Percentiles rank a stretch among this genome's conserved stretches.
These are phyloP conservation scores for Clitarchus hookeri DNA, from an alignment of 2,888 invertebrate species.

Conservation along the genomic window DNA sequence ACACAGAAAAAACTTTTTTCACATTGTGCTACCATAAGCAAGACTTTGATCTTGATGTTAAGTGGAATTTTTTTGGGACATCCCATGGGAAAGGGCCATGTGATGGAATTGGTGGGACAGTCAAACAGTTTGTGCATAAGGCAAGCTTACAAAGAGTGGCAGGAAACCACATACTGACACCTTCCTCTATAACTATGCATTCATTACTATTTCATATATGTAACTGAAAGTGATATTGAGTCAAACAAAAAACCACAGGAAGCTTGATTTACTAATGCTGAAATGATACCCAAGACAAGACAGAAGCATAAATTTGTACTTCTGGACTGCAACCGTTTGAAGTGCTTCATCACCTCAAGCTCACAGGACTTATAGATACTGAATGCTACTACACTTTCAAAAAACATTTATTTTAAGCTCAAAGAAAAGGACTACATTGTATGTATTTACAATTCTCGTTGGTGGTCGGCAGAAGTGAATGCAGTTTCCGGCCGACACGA, in stretches of 20 bases:
- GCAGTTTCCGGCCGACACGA: no score
- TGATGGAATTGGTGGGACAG: slow-evolving; percentile 17
- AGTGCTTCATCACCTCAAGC: not conserved
- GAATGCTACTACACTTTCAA: not conserved
- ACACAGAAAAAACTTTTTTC: slow-evolving; percentile 21
- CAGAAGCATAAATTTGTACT: not conserved
- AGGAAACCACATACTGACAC: not conserved
- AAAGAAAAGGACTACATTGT: not conserved
- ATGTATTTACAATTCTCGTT: slow-evolving; percentile 16
- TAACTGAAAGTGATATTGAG: slow-evolving; percentile 17
- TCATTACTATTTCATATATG: not conserved
- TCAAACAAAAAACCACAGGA: not conserved
- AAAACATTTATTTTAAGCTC: not conserved
- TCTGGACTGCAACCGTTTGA: slow-evolving; percentile 4
- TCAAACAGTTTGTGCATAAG: not conserved
- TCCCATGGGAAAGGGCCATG: not conserved
- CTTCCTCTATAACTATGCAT: not conserved
- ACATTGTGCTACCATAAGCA: not conserved
- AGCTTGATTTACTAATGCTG: not conserved
- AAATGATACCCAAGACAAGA: slow-evolving; percentile 4
- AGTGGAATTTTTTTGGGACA: slow-evolving; percentile 19
- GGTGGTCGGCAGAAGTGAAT: slow-evolving; percentile 22
- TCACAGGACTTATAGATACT: not conserved
- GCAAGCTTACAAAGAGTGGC: not conserved
- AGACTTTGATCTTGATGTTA: not conserved